Evolutionary conservation across 1,140 invertebrate species (phyloP).

Genomic region (Nixonia krombeini): DNA sequence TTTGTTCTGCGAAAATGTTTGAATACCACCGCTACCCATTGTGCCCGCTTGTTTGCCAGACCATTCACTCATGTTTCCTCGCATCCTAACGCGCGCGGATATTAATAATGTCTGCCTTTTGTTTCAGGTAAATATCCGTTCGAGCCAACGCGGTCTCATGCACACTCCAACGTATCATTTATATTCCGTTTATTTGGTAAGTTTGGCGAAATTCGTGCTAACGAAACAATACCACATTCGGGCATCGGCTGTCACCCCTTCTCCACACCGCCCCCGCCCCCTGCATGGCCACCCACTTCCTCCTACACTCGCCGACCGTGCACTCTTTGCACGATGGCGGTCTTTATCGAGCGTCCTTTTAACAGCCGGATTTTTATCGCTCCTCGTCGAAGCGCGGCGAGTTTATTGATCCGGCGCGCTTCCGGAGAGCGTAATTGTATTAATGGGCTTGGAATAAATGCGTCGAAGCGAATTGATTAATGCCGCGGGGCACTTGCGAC

Average conservation of each 20-base stretch:
- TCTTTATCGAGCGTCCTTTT: no score
- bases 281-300: no score
- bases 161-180: background rate
- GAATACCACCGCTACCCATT: constrained; percentile 9
- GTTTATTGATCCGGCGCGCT: background rate
- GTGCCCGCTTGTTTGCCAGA: constrained; percentile 23
- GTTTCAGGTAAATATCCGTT: constrained; percentile 52
- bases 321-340: no score
- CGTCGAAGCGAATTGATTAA: constrained; percentile 43
- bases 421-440: constrained; percentile 30
- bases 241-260: no score
- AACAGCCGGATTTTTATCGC: no score
- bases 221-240: no score
- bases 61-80: constrained; percentile 33
- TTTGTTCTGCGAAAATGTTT: constrained; percentile 31
- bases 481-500: constrained; percentile 36
- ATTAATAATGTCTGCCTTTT: constrained; percentile 28
- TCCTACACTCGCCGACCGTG: no score
- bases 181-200: no score
- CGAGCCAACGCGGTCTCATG: no score
- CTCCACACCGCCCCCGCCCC: no score
- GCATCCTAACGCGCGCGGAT: constrained; percentile 8
- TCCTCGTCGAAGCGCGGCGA: no score
- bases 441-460: constrained; percentile 13
- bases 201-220: no score